Percentiles rank a stretch among this genome's conserved stretches.
These are phyloP conservation scores for Lacerta viridis DNA, from an alignment of 2,797 vertebrate species.

Conservation along the genomic window DNA sequence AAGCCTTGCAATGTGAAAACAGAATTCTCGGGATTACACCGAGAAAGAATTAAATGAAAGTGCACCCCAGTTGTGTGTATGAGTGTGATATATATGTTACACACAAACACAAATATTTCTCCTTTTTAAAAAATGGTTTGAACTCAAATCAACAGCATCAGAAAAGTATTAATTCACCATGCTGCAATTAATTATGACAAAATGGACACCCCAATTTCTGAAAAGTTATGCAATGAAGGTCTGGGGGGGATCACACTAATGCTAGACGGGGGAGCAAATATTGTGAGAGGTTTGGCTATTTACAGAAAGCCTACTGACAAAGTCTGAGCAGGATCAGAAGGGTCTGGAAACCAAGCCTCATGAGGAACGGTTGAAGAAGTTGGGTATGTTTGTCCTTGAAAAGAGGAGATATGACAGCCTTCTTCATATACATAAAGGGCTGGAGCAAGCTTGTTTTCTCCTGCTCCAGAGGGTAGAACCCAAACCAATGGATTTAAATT, in stretches of 20 bases:
- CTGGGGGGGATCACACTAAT: not conserved
- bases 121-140: constrained; percentile 13
- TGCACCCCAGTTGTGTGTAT: rapidly evolving
- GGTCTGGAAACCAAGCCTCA: too few relatives aligned
- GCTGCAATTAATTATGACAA: not conserved
- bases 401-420: too few relatives aligned
- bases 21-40: not conserved
- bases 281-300: constrained; percentile 27
- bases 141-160: not conserved
- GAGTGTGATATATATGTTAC: too few relatives aligned
- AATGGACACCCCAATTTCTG: not conserved
- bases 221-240: not conserved
- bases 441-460: too few relatives aligned
- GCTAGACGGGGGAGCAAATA: constrained; percentile 37
- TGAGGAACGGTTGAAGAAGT: too few relatives aligned
- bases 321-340: not conserved
- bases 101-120: not conserved
- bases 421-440: too few relatives aligned
- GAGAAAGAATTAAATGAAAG: not conserved
- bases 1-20: not conserved
- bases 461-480: too few relatives aligned
- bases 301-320: not conserved
- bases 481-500: too few relatives aligned
- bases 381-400: too few relatives aligned
- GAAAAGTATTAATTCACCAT: constrained; percentile 37